Percentiles rank a stretch among this genome's conserved stretches.
phyloP scores from a whole-genome alignment of 2,888 invertebrate genomes.

The Tetragnatha montana region DNA sequence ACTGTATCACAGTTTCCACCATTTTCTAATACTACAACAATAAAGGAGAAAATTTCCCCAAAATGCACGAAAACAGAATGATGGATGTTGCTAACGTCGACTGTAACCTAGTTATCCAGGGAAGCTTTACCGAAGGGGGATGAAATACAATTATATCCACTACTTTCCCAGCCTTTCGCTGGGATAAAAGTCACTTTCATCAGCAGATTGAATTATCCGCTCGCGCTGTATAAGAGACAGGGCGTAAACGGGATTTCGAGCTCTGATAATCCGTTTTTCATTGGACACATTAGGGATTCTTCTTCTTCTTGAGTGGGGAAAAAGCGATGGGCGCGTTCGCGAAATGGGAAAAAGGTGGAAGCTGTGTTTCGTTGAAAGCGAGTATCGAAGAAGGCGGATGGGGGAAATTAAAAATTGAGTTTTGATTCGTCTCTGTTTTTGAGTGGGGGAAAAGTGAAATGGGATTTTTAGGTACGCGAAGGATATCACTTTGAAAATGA shows the following conservation, averaged over 20 bases:
- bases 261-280: constrained; percentile 58
- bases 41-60: neutral
- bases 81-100: neutral
- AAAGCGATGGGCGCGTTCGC: neutral
- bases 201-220: constrained; percentile 51
- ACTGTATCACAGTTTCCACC: neutral
- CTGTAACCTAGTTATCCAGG: constrained; percentile 22
- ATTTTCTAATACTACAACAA: neutral
- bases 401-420: too few relatives aligned
- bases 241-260: constrained; percentile 34
- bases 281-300: constrained; percentile 17
- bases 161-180: constrained; percentile 6
- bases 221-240: constrained; percentile 20
- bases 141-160: constrained; percentile 45
- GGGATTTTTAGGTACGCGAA: too few relatives aligned
- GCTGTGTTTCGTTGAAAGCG: neutral
- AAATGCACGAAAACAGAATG: neutral
- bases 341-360: neutral
- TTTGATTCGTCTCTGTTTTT: too few relatives aligned
- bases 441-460: too few relatives aligned
- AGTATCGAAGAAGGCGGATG: too few relatives aligned
- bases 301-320: neutral
- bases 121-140: constrained; percentile 14
- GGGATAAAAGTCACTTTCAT: neutral
- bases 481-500: too few relatives aligned